Base-by-base conservation (phyloP, 2,113 vertebrate genomes). In the Orycteropus afer region DNA sequence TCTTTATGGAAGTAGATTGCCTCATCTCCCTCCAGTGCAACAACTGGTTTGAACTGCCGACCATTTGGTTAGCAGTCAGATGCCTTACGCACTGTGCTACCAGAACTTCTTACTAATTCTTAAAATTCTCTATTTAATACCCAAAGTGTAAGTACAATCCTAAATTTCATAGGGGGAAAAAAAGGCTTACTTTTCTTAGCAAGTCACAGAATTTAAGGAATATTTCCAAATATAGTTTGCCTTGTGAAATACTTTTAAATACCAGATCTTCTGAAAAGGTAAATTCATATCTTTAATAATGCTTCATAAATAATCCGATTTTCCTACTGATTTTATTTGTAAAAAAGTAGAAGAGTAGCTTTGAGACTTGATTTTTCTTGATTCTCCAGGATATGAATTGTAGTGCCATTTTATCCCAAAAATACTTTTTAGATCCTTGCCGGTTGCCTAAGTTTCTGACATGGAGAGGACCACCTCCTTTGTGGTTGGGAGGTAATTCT, bases 361-460 rank as follows among this genome's bases (percentile, higher is more conserved):
- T 18, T 95, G 10, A 93, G 96, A 96, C 59, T 37, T 76, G 40
- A 55, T 22, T 84, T 89, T 92, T 94, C 22, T 93, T 91, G 1
- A 14, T 96, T 94, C 86, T 82, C 37, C 32, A 77, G 73, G 12
- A 47, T 89, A 71, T 85, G 89, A 97, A 81, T 22, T 63, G 13
- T n/a, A 73, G 3, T 3, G n/a, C 7, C 29, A 89, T 93, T 98
- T 95, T 95, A 81, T 69, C 17, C 83, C 77, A 77, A 95, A 96
- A 97, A 95, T 94, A 80, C 29, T 82, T 96, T 83, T 63, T 63
- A n/a, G 4, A 95, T 67, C 53, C 93, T 94, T 97, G 53, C 53
- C 89, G 92, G 27, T 91, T 95, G 42, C 74, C 65, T 91, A 89
- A 71, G n/a, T 89, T 97, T 98, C 90, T 7, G 2, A 29, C 76